Conservation (phyloP, 2,113 vertebrate genomes). For the Bos indicus region DNA sequence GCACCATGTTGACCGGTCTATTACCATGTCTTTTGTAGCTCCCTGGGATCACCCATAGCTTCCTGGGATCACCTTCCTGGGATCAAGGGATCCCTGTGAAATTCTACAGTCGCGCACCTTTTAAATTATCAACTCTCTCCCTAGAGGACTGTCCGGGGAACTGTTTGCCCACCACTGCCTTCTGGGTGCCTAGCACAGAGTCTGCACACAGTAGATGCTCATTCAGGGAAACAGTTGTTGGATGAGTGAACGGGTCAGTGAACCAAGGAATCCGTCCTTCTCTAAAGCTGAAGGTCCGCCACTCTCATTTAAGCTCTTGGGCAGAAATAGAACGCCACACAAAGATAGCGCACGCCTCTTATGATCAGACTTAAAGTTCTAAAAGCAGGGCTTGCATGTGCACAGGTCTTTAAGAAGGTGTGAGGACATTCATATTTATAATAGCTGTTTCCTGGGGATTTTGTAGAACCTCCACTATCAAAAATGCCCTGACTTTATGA, state of each 20-base stretch:
- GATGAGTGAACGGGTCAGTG: not conserved
- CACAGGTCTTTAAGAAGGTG: not conserved
- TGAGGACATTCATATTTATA: too few relatives aligned
- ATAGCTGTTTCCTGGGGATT: not conserved
- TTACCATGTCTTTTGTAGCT: not conserved
- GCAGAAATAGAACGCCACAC: rapidly evolving
- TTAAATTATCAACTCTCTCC: not conserved
- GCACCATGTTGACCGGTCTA: rapidly evolving
- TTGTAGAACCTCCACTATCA: not conserved
- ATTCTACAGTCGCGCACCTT: not conserved
- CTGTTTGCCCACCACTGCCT: not conserved
- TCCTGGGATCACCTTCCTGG: not conserved
- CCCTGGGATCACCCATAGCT: not conserved
- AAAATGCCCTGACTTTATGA: not conserved
- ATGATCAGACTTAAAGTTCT: not conserved
- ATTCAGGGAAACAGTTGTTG: not conserved
- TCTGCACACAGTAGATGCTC: not conserved
- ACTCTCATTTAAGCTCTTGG: not conserved
- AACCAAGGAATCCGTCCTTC: not conserved
- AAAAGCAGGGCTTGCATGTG: not conserved
- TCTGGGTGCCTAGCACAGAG: too few relatives aligned
- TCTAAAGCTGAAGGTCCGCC: not conserved
- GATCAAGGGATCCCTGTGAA: not conserved
- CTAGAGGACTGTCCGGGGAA: rapidly evolving
- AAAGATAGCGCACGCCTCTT: rapidly evolving